phyloP scores from a whole-genome alignment of 2,797 vertebrate genomes.

The Staurois parvus region DNA sequence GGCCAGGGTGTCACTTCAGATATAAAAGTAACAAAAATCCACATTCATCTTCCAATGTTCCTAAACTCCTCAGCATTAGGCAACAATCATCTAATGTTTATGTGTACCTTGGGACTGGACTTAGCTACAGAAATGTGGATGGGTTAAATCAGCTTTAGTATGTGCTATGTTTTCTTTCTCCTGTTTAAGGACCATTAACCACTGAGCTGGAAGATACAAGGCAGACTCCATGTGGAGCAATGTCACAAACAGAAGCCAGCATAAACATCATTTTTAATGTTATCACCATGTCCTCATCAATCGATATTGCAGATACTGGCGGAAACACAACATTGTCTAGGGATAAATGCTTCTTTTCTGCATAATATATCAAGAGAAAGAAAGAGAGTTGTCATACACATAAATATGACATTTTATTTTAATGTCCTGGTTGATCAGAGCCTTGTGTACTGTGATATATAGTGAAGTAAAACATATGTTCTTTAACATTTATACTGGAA shows the following conservation, averaged over 20 bases:
- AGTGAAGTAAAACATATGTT: neutral
- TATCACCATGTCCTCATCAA: neutral
- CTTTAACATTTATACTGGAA: neutral
- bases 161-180: neutral
- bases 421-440: neutral
- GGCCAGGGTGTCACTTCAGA: too few species aligned
- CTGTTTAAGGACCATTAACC: neutral
- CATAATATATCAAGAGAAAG: neutral
- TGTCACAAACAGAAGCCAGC: neutral
- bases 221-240: neutral
- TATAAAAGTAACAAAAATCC: too few species aligned
- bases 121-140: too few species aligned
- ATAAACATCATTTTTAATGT: neutral
- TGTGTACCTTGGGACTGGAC: too few species aligned
- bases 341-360: neutral
- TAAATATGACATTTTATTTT: neutral
- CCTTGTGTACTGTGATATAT: neutral
- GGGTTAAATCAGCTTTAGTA: neutral
- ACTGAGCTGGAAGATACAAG: neutral
- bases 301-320: neutral
- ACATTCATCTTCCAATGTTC: too few species aligned
- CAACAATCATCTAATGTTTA: too few species aligned
- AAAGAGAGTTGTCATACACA: neutral
- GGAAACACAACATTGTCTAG: neutral
- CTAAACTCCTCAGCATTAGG: too few species aligned